These are phyloP conservation scores for Elaeidobius kamerunicus DNA, from an alignment of 2,888 invertebrate genomes.

Conservation along the genomic window DNA sequence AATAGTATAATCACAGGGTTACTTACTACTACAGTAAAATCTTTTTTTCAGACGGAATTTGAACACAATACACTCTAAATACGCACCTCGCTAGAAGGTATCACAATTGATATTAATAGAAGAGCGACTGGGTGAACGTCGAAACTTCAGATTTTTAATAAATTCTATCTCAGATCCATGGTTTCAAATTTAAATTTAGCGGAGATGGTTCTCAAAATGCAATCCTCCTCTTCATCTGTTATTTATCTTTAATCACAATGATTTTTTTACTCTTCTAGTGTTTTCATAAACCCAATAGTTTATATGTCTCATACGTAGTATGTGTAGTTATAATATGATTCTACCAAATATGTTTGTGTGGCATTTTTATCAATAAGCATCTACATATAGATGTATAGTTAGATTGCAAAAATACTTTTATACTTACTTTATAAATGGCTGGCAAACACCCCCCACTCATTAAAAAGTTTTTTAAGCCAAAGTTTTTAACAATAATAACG, in stretches of 20 bases:
- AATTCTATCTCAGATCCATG: slow-evolving; percentile 8
- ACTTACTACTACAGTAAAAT: background rate
- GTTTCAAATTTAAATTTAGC: background rate
- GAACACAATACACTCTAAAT: background rate
- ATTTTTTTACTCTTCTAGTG: too few species aligned
- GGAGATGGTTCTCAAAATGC: background rate
- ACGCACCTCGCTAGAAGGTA: slow-evolving; percentile 3
- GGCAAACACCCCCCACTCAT: background rate
- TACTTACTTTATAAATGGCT: too few species aligned
- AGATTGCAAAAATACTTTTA: too few species aligned
- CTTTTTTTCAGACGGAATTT: background rate
- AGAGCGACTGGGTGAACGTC: slow-evolving; percentile 13
- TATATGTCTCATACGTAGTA: too few species aligned
- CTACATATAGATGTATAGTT: too few species aligned
- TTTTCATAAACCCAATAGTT: too few species aligned
- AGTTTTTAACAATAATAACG: background rate
- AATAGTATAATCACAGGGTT: background rate
- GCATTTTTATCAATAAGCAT: too few species aligned
- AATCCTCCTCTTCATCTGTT: background rate
- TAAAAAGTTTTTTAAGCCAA: background rate
- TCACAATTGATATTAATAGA: slow-evolving; percentile 15
- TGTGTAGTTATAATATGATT: too few species aligned
- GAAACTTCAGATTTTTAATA: slow-evolving; percentile 15
- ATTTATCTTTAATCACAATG: too few species aligned
- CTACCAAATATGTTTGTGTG: too few species aligned